These are phyloP conservation scores for Benitochromis conjunctus DNA, from an alignment of 2,113 vertebrate genomes.

Conservation along the genomic window DNA sequence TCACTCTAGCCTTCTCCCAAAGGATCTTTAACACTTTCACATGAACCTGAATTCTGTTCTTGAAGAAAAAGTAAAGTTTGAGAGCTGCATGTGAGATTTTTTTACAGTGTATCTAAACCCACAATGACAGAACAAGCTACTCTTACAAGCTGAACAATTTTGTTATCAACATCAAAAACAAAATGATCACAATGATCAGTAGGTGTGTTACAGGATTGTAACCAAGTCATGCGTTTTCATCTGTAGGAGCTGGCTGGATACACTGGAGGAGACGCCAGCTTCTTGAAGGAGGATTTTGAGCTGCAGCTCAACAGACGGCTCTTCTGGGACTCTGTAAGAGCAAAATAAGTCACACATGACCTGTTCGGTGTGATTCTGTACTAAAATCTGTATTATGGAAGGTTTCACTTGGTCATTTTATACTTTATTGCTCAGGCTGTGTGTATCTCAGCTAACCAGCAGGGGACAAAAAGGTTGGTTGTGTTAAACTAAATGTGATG, in stretches of 20 bases:
- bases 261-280: conserved; percentile 88
- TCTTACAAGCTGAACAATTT: not conserved
- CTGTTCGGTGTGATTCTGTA: not conserved
- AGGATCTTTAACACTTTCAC: not conserved
- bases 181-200: not conserved
- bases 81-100: not conserved
- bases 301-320: conserved; percentile 87
- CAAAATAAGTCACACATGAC: not conserved
- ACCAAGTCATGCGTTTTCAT: not conserved
- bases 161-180: not conserved
- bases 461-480: not conserved
- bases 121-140: not conserved
- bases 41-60: not conserved
- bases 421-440: not conserved
- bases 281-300: conserved; percentile 93
- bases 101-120: not conserved
- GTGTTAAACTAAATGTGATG: not conserved
- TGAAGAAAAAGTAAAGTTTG: not conserved
- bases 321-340: conserved; percentile 83
- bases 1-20: not conserved
- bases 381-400: not conserved
- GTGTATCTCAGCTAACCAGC: not conserved
- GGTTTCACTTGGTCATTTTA: not conserved
- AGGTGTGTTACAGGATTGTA: not conserved
- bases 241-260: conserved; percentile 91